phyloP scores from a whole-genome alignment of 2,888 invertebrate genomes.

The Lasioglossum leucozonium region DNA sequence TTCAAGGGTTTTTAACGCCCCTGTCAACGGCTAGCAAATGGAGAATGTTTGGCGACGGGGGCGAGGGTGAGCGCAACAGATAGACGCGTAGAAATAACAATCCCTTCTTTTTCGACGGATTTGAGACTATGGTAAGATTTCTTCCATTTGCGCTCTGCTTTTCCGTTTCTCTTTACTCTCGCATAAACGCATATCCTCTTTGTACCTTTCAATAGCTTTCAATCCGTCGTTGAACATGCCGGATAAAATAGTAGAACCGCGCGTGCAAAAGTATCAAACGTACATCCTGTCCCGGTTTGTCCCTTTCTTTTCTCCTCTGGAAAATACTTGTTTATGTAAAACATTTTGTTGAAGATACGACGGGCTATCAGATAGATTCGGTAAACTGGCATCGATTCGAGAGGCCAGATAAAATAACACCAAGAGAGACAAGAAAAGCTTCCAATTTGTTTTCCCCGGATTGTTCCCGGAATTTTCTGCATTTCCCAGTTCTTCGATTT shows the following conservation, averaged over 20 bases:
- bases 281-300: neutral
- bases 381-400: neutral
- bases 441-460: neutral
- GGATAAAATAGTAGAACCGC: slow-evolving; percentile 1
- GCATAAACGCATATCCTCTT: slow-evolving; percentile 38
- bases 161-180: neutral
- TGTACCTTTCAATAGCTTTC: slow-evolving; percentile 48
- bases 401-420: neutral
- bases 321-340: slow-evolving; percentile 5
- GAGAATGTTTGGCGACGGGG: neutral
- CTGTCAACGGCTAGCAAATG: neutral
- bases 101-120: slow-evolving; percentile 37
- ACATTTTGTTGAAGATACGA: neutral
- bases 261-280: neutral
- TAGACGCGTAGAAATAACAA: slow-evolving; percentile 52
- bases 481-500: neutral
- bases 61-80: slow-evolving; percentile 28
- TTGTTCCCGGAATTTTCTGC: neutral
- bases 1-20: slow-evolving; percentile 15
- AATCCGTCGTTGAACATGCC: slow-evolving; percentile 25
- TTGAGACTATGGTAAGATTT: slow-evolving; percentile 38
- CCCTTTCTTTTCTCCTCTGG: neutral
- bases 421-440: slow-evolving; percentile 2
- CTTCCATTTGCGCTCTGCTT: slow-evolving; percentile 43
- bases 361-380: slow-evolving; percentile 3